Conservation (phyloP, 2,888 invertebrate genomes). For the Germaria angustata region DNA sequence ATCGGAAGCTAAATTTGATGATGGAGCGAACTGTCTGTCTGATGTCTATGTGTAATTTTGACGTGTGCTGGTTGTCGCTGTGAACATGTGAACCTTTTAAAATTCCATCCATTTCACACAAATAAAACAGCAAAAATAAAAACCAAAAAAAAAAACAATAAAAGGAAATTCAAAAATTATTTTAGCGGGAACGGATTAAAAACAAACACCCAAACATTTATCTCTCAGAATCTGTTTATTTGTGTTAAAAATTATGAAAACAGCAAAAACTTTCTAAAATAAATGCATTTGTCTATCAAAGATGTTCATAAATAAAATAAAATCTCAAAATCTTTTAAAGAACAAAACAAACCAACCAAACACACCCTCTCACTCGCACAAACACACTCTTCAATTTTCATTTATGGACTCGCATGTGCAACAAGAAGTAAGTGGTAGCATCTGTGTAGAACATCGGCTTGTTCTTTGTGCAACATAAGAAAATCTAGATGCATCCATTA, state of each 20-base stretch:
- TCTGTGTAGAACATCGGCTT: constrained; percentile 41
- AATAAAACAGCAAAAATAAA: constrained; percentile 20
- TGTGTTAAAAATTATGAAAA: constrained; percentile 53
- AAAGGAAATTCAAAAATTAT: constrained; percentile 25
- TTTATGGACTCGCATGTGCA: constrained; percentile 3
- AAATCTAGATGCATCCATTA: constrained; percentile 62
- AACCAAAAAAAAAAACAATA: neutral
- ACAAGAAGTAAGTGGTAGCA: constrained; percentile 32
- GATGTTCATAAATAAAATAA: constrained; percentile 50
- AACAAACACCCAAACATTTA: constrained; percentile 33
- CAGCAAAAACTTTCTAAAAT: constrained; percentile 35
- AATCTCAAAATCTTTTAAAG: constrained; percentile 47
- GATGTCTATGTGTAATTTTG: constrained; percentile 53
- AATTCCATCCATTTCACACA: constrained; percentile 74
- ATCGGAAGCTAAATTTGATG: constrained; percentile 55
- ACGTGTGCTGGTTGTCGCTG: constrained; percentile 64
- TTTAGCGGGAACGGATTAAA: constrained; percentile 41
- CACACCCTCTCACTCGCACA: constrained; percentile 2
- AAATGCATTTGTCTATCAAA: constrained; percentile 64
- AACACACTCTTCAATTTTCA: neutral
- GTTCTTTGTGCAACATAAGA: constrained; percentile 37
- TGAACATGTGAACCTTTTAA: constrained; percentile 76
- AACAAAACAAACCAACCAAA: constrained; percentile 5
- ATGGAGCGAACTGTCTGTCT: constrained; percentile 38
- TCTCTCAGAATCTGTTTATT: constrained; percentile 52